phyloP scores from a whole-genome alignment of 1,140 invertebrate species.

The Hermetia illucens region DNA sequence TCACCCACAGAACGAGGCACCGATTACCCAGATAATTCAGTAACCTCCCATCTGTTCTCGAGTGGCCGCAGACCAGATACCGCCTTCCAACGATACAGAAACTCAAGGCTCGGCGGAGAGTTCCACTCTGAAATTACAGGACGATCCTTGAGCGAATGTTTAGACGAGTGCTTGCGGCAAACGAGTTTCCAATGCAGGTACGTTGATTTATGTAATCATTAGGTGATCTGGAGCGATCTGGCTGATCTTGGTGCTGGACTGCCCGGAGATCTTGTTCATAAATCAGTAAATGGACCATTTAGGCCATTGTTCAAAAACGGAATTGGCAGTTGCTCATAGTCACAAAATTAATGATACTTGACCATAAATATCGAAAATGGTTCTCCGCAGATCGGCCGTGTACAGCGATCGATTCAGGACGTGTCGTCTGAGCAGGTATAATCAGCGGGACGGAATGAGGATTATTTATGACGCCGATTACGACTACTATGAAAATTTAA shows the following conservation, averaged over 20 bases:
- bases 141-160: constrained; percentile 69
- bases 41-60: constrained; percentile 64
- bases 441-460: constrained; percentile 73
- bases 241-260: too few relatives aligned
- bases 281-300: too few relatives aligned
- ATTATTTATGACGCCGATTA: constrained; percentile 80
- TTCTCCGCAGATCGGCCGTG: constrained; percentile 49
- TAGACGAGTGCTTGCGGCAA: constrained; percentile 76
- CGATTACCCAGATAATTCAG: constrained; percentile 71
- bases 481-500: constrained; percentile 82
- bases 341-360: too few relatives aligned
- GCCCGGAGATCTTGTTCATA: too few relatives aligned
- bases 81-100: constrained; percentile 75
- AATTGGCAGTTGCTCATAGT: too few relatives aligned
- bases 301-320: too few relatives aligned
- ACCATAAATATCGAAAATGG: too few relatives aligned
- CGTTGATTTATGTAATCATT: too few relatives aligned
- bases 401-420: constrained; percentile 72
- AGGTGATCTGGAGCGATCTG: too few relatives aligned
- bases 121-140: constrained; percentile 82
- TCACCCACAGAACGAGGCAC: constrained; percentile 50
- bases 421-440: constrained; percentile 71
- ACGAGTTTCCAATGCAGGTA: constrained; percentile 68
- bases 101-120: constrained; percentile 68
- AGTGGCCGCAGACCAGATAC: constrained; percentile 68